Evolutionary conservation across 2,888 invertebrate genomes (phyloP).

Genomic region (Daptonema setosum): DNA sequence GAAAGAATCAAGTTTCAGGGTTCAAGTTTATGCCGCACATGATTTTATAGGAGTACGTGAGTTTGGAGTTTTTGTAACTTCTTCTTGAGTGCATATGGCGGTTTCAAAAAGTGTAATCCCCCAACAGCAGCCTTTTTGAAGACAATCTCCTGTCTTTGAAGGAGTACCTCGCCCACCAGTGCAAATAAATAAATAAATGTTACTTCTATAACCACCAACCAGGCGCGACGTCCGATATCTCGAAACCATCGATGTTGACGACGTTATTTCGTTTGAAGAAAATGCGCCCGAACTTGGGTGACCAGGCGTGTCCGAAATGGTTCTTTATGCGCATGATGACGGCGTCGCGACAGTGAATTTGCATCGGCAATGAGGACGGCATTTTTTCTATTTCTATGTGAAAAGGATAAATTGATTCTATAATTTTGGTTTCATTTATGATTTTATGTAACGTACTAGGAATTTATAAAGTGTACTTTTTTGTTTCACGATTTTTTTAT

Average conservation of each 20-base stretch:
- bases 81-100: no score
- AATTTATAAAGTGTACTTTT: no score
- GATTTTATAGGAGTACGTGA: background rate
- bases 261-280: background rate
- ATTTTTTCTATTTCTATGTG: no score
- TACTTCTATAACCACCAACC: background rate
- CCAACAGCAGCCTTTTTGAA: no score
- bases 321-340: background rate
- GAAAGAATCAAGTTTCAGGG: background rate
- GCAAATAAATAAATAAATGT: background rate
- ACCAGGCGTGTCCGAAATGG: constrained; percentile 1
- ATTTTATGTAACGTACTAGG: no score
- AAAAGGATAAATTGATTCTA: no score
- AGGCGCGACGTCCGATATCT: background rate
- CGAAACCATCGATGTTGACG: background rate
- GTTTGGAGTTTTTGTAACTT: background rate
- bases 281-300: background rate
- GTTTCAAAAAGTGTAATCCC: no score
- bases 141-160: no score
- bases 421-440: no score
- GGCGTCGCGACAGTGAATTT: background rate
- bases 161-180: no score
- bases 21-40: no score
- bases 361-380: background rate
- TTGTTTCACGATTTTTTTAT: no score